These are phyloP conservation scores for Enteromius paludinosus DNA, from an alignment of 2,797 vertebrate genomes.

Conservation along the genomic window DNA sequence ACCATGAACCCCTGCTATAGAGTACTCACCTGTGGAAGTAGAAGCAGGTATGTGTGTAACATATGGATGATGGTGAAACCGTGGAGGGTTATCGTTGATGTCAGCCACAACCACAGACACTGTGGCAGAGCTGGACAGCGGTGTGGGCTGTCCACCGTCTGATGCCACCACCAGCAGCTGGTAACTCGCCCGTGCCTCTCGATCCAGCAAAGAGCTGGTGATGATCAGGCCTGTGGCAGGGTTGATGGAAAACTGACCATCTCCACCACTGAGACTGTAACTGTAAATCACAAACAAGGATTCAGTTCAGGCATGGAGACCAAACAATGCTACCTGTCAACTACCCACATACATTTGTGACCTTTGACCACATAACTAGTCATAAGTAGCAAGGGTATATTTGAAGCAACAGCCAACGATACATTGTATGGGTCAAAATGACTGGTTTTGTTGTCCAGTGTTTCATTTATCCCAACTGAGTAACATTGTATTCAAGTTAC, in stretches of 20 bases:
- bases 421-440: neutral
- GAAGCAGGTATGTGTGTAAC: conserved; percentile 94
- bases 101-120: conserved; percentile 88
- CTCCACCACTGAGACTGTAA: conserved; percentile 90
- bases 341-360: neutral
- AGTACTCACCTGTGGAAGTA: conserved; percentile 83
- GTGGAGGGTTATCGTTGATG: conserved; percentile 96
- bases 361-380: neutral
- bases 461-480: neutral
- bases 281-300: conserved; percentile 70
- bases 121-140: conserved; percentile 90
- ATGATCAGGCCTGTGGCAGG: conserved; percentile 97
- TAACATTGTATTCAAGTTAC: neutral
- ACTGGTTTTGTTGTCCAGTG: neutral
- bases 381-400: neutral
- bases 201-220: conserved; percentile 91
- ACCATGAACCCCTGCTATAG: neutral
- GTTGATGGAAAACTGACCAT: conserved; percentile 96
- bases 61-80: conserved; percentile 96
- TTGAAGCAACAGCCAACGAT: neutral
- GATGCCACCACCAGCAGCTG: conserved; percentile 91
- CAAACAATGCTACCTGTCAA: neutral
- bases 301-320: conserved; percentile 34
- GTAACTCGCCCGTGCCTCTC: conserved; percentile 87
- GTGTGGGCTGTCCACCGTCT: conserved; percentile 84